These are phyloP conservation scores for Leuciscus waleckii DNA, from an alignment of 2,797 vertebrate genomes.

Conservation along the genomic window DNA sequence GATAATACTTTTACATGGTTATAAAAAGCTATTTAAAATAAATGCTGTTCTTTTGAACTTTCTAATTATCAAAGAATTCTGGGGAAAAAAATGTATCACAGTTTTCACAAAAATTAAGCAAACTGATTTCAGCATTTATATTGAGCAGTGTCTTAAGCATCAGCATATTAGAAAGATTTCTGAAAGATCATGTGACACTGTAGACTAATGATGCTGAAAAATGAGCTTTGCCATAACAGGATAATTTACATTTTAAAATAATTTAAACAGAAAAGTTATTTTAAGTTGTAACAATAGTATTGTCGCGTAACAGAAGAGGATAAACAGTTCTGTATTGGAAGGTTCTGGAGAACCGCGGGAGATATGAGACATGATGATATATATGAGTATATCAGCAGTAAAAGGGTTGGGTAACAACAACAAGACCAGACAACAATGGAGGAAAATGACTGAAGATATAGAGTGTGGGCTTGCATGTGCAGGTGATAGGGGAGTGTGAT, in stretches of 20 bases:
- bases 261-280: not conserved
- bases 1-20: not conserved
- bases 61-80: not conserved
- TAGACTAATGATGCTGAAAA: not conserved
- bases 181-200: not conserved
- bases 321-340: too few species aligned
- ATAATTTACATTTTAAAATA: not conserved
- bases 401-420: too few species aligned
- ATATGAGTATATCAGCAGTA: too few species aligned
- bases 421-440: too few species aligned
- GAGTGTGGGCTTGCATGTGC: too few species aligned
- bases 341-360: too few species aligned
- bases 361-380: too few species aligned
- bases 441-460: too few species aligned
- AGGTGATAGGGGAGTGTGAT: too few species aligned
- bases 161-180: not conserved
- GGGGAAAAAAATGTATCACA: not conserved
- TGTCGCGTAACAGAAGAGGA: too few species aligned
- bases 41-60: not conserved
- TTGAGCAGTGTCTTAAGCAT: not conserved
- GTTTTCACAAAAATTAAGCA: not conserved
- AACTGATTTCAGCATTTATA: not conserved
- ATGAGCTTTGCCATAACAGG: not conserved
- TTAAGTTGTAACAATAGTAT: not conserved
- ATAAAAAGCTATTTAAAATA: not conserved